Percentiles rank a stretch among this genome's conserved stretches.
Conservation (phyloP, 1,140 invertebrate species). For the Chrysopa pallens region DNA sequence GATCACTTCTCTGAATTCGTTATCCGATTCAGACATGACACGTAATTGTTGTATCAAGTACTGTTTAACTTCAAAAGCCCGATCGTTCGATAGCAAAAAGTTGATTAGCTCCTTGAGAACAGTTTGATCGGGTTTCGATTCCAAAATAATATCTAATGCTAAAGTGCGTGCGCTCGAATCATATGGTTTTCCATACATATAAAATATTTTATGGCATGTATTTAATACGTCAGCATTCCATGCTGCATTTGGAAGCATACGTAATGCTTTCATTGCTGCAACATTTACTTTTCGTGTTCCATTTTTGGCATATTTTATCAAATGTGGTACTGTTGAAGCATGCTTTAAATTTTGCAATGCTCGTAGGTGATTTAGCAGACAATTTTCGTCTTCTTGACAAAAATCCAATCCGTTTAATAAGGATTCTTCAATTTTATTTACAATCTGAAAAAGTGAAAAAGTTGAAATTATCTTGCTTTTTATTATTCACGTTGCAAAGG, state of each 20-base stretch:
- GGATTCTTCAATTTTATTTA: conserved; percentile 27
- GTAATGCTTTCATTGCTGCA: conserved; percentile 44
- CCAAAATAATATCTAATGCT: conserved; percentile 52
- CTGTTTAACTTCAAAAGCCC: conserved; percentile 44
- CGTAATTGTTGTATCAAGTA: conserved; percentile 42
- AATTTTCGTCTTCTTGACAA: conserved; percentile 29
- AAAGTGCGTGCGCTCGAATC: conserved; percentile 55
- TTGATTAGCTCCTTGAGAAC: conserved; percentile 31
- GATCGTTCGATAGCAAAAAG: conserved; percentile 31
- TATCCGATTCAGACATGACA: conserved; percentile 34
- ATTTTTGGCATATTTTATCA: conserved; percentile 33
- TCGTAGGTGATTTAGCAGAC: conserved; percentile 39
- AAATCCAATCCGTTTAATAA: conserved; percentile 29
- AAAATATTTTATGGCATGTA: conserved; percentile 37
- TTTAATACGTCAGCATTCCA: conserved; percentile 27
- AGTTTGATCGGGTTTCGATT: conserved; percentile 30
- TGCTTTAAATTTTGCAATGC: conserved; percentile 46
- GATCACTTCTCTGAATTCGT: conserved; percentile 24
- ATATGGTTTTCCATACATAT: conserved; percentile 36
- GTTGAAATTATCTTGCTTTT: too few species aligned
- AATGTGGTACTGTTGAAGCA: conserved; percentile 30
- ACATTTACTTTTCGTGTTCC: conserved; percentile 31
- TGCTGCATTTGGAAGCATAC: conserved; percentile 26
- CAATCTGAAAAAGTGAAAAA: conserved; percentile 17
- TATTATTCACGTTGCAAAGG: too few species aligned